Base-by-base conservation (phyloP, 2,797 vertebrate genomes). In the Garrulus glandarius region DNA sequence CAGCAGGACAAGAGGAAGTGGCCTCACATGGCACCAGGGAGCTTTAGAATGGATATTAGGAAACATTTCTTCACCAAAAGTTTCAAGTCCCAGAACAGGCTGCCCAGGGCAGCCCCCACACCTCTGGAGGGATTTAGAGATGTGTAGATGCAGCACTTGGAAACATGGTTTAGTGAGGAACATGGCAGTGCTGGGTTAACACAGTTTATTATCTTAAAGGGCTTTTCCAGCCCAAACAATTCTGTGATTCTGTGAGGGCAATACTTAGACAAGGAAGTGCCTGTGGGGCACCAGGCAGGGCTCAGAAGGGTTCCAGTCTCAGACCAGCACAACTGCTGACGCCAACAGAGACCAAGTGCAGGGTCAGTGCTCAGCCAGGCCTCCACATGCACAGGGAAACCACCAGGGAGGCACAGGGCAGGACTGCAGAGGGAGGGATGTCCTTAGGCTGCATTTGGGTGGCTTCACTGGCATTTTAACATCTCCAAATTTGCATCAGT, bases 341-440 rank as follows among this genome's bases (percentile, higher is more conserved):
- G 46, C n/a, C 55, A 56, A 0, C 24, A 65, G 13, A 41, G n/a
- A 41, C 30, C 11, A 0, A 2, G 43, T 4, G 27, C 41, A 6
- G 5, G n/a, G 26, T 27, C 69, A 39, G 30, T 1, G 3, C 32
- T 57, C 34, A 53, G 49, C 34, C 10, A 10, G 24, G 39, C 3
- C 50, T 41, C 8, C 14, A 10, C 24, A 1, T 2, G 3, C 37
- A 10, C 10, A 10, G 18, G 27, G 30, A 43, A 47, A 39, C 3
- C 30, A 21, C 21, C 3, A 0, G 15, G 9, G 24, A 59, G 50
- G 20, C 5, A 10, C 37, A 52, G 10, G 24, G 8, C 2, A 2
- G 44, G 15, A 21, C 37, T 60, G 17, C 29, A 19, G 36, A 37
- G n/a, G 16, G 20, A 87, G 5, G 1, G 6, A 1, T 32, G 19